Base-by-base conservation (phyloP, 2,797 vertebrate species). In the Rhinatrema bivittatum region DNA sequence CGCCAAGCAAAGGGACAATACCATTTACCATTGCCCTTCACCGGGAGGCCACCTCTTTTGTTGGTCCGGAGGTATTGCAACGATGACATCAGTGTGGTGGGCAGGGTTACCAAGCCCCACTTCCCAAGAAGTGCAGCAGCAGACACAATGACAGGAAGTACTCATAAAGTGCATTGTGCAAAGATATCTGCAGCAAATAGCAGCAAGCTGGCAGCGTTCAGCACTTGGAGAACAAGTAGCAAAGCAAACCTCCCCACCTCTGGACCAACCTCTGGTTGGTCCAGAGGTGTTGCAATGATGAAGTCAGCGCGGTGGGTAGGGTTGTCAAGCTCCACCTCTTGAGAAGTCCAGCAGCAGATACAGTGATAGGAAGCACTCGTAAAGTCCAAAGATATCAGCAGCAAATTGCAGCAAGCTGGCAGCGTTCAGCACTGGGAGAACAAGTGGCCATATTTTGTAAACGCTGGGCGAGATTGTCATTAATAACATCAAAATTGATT, bases 381-480 rank as follows among this genome's bases (percentile, higher is more conserved):
- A 59, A 62, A 62, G 18, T 90, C 86, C 23, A 52, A 59, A 14
- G 84, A 86, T 1, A 37, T 75, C 32, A 90, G 42, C 22, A 11
- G 62, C 25, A 79, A 30, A 43, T 87, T 68, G 16, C 42, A 25
- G 9, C 40, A 32, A 4, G 65, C 75, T 2, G 73, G 68, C n/a
- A 29, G 14, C 49, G 86, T 87, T 68, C 90, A 88, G 72, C 88
- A 86, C 30, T 65, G 64, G 41, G 87, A 53, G 27, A 71, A 66
- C 22, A 71, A 40, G 44, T 81, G 29, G 53, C 81, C 25, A 36
- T 39, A 32, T 46, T 25, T 25, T 73, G 63, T 23, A 36, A 25
- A 31, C 89, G 89, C 42, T 42, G 53, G 10, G 87, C 85, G 3
- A 56, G 46, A 21, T 88, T 87, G 59, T 87, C 85, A 32, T 88